Evolutionary conservation across 2,888 invertebrate species (phyloP).

Genomic region (Kuschelorhynchus macadamiae): DNA sequence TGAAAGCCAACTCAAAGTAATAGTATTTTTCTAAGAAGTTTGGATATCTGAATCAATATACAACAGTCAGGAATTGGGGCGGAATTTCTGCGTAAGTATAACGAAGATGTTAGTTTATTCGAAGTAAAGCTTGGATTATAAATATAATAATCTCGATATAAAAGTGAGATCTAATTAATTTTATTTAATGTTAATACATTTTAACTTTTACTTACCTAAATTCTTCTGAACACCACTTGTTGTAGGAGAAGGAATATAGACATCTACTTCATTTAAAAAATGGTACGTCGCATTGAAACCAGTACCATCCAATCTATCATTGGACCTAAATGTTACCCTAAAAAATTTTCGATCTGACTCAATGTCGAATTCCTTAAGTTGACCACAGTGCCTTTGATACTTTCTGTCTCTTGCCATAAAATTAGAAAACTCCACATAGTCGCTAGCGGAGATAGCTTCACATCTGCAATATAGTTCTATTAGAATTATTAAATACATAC

Average conservation of each 20-base stretch:
- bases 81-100: no score
- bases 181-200: no score
- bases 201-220: constrained; percentile 34
- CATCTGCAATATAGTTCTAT: no score
- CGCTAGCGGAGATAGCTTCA: constrained; percentile 91
- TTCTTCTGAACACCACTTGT: constrained; percentile 5
- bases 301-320: constrained; percentile 92
- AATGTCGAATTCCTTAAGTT: constrained; percentile 83
- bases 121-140: no score
- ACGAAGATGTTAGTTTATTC: no score
- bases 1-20: no score
- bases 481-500: no score
- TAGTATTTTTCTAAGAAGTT: no score
- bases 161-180: no score
- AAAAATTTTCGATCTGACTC: constrained; percentile 94
- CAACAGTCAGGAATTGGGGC: no score
- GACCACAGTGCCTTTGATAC: constrained; percentile 91
- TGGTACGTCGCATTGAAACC: constrained; percentile 95
- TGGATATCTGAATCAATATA: no score
- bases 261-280: constrained; percentile 82
- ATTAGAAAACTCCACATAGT: constrained; percentile 97
- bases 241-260: constrained; percentile 68
- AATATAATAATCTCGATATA: no score
- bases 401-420: constrained; percentile 92
- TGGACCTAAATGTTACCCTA: constrained; percentile 94